Base-by-base conservation (phyloP, 1,140 invertebrate genomes). In the Melipona quadrifasciata region DNA sequence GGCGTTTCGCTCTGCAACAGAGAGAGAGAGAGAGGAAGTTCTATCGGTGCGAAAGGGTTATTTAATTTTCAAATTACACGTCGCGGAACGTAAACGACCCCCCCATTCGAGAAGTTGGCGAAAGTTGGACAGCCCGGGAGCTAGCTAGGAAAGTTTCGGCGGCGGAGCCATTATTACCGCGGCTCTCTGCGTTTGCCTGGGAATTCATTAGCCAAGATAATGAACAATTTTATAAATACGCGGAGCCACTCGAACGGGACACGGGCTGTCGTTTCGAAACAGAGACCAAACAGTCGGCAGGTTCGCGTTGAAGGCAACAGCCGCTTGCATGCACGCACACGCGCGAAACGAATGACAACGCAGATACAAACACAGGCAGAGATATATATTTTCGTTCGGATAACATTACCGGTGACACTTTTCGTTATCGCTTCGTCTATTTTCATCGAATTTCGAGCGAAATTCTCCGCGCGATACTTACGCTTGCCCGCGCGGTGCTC, bases 51-150 rank as follows among this genome's bases (percentile, higher is more conserved):
- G 24, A 58, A 34, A 17, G 39, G 34, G 39, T 83, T 78, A 78
- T 83, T 82, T 71, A 78, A 78, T 83, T 83, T 71, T 77, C 65
- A 53, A 71, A 83, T 78, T 61, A 78, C 75, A 70, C 67, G 57
- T 51, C 65, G 65, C 61, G 61, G 61, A 68, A 78, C 65, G 55
- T 34, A 77, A 83, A 71, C 55, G 53, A 11, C 64, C 47, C 14
- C 14, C 39, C 11, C 64, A 68, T 51, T 34, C 24, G 55, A n/a
- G 31, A 71, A 82, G 51, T 68, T 31, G 16, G 80, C 17, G 24
- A 76, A 76, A 82, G 80, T 82, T 82, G 51, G 61, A 47, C 80
- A 53, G 27, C 47, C 72, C 27, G 17, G 19, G 19, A 47, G 64
- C 17, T 47, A 11, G 5, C 16, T 8, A 8, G 19, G 47, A 84